Percentiles rank a stretch among this genome's conserved stretches.
Conservation (phyloP, 1,140 invertebrate species). For the Scaptodrosophila lebanonensis region DNA sequence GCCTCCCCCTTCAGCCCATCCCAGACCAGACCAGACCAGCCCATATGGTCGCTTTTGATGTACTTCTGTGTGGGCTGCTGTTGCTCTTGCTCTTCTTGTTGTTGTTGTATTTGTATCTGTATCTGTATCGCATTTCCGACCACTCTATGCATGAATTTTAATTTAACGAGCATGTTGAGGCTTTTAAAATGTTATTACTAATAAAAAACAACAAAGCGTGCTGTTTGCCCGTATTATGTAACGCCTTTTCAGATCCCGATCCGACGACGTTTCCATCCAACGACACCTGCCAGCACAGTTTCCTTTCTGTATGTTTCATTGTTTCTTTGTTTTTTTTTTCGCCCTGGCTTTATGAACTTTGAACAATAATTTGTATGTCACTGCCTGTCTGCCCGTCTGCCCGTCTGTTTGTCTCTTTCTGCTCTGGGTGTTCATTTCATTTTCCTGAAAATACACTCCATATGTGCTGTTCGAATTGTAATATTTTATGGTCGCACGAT, state of each 20-base stretch:
- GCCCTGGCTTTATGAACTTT: conserved; percentile 51
- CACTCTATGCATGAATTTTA: conserved; percentile 53
- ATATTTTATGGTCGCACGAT: background rate
- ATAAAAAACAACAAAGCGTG: conserved; percentile 46
- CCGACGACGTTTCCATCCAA: conserved; percentile 23
- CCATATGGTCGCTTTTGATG: background rate
- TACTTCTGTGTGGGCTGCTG: conserved; percentile 11
- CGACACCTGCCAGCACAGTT: conserved; percentile 53
- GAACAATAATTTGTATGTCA: conserved; percentile 38
- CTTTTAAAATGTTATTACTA: conserved; percentile 71
- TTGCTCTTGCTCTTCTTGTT: background rate
- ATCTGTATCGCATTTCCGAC: conserved; percentile 22
- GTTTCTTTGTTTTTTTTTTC: conserved; percentile 4
- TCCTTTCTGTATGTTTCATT: conserved; percentile 3
- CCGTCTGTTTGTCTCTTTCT: conserved; percentile 4
- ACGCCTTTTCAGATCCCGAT: conserved; percentile 18
- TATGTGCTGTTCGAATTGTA: conserved; percentile 29
- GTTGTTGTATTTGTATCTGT: conserved; percentile 18
- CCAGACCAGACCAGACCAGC: background rate
- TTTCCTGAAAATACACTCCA: conserved; percentile 43
- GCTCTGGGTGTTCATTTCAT: conserved; percentile 51
- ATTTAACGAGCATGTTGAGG: conserved; percentile 57
- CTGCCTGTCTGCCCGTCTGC: conserved; percentile 8
- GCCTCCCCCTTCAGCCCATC: background rate
- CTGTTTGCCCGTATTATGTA: conserved; percentile 22